Conservation (phyloP, 2,113 vertebrate genomes). For the Silurus glanis region DNA sequence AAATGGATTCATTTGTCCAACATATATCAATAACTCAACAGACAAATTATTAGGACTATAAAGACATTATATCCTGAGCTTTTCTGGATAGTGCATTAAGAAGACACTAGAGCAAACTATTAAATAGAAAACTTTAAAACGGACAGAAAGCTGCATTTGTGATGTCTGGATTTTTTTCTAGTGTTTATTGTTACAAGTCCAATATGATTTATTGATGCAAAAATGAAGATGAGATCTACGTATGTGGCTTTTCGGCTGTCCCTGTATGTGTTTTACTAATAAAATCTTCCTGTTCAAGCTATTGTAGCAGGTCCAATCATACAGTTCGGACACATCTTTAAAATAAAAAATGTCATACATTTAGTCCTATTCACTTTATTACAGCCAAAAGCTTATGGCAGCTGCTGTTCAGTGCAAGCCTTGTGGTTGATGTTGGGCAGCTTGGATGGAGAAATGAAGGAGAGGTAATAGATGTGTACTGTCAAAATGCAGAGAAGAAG, state of each 20-base stretch:
- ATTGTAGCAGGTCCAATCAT: neutral
- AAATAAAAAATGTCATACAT: slow-evolving; percentile 52
- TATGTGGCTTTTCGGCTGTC: neutral
- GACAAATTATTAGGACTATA: neutral
- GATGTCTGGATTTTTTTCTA: neutral
- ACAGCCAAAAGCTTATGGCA: slow-evolving; percentile 42
- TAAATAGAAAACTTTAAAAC: neutral
- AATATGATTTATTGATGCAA: neutral
- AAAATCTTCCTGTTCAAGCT: neutral
- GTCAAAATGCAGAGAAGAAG: slow-evolving; percentile 24
- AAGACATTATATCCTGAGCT: neutral
- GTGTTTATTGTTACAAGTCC: neutral
- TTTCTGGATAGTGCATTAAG: neutral
- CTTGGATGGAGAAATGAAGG: slow-evolving; percentile 30
- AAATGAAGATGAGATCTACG: neutral
- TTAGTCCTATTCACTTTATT: slow-evolving; percentile 1
- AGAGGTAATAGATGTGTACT: slow-evolving; percentile 38
- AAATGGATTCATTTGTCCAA: neutral
- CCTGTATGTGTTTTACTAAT: neutral
- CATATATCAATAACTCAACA: neutral
- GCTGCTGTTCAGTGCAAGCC: slow-evolving; percentile 36
- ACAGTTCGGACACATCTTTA: neutral
- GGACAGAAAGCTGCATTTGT: neutral
- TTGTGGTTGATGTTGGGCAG: slow-evolving; percentile 3
- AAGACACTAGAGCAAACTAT: neutral